Evolutionary conservation across 2,797 vertebrate genomes (phyloP).

Genomic region (Menidia menidia): DNA sequence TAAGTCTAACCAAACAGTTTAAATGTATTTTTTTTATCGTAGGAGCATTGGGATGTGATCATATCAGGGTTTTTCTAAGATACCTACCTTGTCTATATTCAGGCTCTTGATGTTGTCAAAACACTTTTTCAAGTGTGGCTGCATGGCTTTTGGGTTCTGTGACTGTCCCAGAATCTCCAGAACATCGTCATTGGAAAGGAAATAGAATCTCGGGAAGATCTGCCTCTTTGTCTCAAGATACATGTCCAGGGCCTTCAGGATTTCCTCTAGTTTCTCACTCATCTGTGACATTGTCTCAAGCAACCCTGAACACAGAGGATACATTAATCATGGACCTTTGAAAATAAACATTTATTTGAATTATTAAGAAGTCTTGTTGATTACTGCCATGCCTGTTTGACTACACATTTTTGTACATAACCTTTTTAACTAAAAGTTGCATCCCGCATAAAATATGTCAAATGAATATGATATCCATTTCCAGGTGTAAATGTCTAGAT

Average conservation of each 20-base stretch:
- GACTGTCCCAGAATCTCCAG: conserved; percentile 92
- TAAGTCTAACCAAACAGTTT: not conserved
- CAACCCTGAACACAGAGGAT: conserved; percentile 78
- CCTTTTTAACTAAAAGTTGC: too few species aligned
- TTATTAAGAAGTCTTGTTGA: too few species aligned
- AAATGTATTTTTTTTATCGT: not conserved
- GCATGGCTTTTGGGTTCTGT: conserved; percentile 87
- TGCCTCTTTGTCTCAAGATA: conserved; percentile 92
- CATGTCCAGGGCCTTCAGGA: conserved; percentile 90
- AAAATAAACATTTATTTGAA: too few species aligned
- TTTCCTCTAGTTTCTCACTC: conserved; percentile 86
- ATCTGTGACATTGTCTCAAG: conserved; percentile 84
- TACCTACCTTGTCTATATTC: conserved; percentile 82
- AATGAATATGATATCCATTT: not conserved
- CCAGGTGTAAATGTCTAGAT: not conserved
- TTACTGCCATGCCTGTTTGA: too few species aligned
- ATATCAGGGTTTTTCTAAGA: not conserved
- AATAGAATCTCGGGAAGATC: conserved; percentile 92
- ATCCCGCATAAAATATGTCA: too few species aligned
- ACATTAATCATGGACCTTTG: not conserved
- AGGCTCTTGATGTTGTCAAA: conserved; percentile 91
- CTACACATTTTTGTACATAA: too few species aligned
- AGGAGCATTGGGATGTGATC: not conserved
- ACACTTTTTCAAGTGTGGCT: conserved; percentile 91
- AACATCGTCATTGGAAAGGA: conserved; percentile 91